phyloP scores from a whole-genome alignment of 2,113 vertebrate genomes.

The Capreolus pygargus region DNA sequence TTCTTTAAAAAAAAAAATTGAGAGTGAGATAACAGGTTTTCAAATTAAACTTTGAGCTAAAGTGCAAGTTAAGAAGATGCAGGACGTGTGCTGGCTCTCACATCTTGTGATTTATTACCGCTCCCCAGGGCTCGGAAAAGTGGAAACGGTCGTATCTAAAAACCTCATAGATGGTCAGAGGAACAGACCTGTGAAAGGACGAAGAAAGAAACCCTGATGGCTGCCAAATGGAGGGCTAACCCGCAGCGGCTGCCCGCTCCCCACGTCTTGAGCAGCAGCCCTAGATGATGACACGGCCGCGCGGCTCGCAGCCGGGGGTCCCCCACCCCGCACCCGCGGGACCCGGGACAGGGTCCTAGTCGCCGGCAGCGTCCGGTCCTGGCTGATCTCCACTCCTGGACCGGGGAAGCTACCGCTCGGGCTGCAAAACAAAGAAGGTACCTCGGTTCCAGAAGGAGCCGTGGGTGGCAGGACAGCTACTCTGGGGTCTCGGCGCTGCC shows the following conservation, averaged over 20 bases:
- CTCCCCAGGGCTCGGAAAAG: background rate
- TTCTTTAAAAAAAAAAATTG: background rate
- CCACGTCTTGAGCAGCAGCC: slow-evolving; percentile 19
- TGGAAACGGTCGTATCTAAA: background rate
- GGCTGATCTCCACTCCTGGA: background rate
- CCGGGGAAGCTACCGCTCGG: background rate
- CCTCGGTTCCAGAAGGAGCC: slow-evolving; percentile 45
- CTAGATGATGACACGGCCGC: slow-evolving; percentile 17
- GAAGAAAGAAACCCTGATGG: slow-evolving; percentile 64
- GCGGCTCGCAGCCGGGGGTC: background rate
- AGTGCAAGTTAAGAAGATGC: background rate
- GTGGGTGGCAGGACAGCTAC: background rate
- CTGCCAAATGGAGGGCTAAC: slow-evolving; percentile 60
- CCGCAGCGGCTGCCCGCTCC: slow-evolving; percentile 50
- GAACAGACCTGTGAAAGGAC: background rate
- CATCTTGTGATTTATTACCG: background rate
- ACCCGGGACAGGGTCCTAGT: background rate
- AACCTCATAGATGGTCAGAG: background rate
- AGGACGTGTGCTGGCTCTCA: background rate
- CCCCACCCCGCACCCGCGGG: background rate
- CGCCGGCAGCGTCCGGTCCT: rapidly evolving
- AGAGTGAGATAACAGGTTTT: background rate
- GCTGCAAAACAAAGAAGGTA: slow-evolving; percentile 66
- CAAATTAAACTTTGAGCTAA: background rate
- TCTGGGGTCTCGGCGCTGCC: background rate